These are phyloP conservation scores for Sepiola atlantica DNA, from an alignment of 2,888 invertebrate genomes.

Conservation along the genomic window DNA sequence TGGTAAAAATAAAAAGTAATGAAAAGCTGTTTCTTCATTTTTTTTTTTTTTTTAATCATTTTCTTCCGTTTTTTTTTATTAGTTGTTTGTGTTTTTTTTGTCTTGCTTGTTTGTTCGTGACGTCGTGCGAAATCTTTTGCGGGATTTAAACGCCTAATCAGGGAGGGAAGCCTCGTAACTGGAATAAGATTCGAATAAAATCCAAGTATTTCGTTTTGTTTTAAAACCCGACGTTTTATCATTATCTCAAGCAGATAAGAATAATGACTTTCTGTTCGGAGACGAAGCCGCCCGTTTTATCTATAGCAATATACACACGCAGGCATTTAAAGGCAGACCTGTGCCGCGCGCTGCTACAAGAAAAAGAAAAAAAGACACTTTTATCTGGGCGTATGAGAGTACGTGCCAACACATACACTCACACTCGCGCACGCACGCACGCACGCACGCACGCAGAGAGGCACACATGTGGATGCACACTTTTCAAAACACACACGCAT, in stretches of 20 bases:
- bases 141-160: conserved; percentile 13
- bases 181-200: not conserved
- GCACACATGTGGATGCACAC: not conserved
- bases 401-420: not conserved
- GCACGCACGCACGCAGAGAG: not conserved
- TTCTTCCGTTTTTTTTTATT: not conserved
- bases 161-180: not conserved
- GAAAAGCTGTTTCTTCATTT: not conserved
- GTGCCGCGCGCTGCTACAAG: not conserved
- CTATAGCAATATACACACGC: not conserved
- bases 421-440: not conserved
- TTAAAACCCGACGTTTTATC: not conserved
- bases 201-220: conserved; percentile 37
- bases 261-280: not conserved
- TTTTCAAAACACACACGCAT: not conserved
- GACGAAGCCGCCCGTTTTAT: not conserved
- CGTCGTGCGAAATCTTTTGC: not conserved
- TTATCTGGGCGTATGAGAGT: not conserved
- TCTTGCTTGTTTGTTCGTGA: not conserved
- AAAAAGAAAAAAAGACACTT: too few species aligned
- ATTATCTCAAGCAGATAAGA: not conserved
- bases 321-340: conserved; percentile 4
- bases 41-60: too few species aligned
- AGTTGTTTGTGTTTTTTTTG: not conserved
- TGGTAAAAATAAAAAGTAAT: not conserved